Evolutionary conservation across 1,140 invertebrate species (phyloP).

Genomic region (Metaphire vulgaris): DNA sequence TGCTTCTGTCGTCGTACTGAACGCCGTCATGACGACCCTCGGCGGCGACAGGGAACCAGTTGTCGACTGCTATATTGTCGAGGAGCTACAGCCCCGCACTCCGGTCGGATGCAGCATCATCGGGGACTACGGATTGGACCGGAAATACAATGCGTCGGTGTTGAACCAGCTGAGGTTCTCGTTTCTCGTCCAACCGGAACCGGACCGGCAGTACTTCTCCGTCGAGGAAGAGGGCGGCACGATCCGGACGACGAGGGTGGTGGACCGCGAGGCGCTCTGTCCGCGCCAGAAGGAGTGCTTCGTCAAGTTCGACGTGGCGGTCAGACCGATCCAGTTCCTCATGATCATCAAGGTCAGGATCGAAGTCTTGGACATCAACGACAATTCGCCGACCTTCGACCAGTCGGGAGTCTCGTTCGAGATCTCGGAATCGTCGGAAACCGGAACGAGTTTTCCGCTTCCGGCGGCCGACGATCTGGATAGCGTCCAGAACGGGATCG

Average conservation of each 20-base stretch:
- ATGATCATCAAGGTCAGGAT: constrained; percentile 9
- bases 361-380: constrained; percentile 34
- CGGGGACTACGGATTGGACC: not conserved
- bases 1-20: not conserved
- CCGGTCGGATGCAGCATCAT: not conserved
- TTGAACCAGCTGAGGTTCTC: not conserved
- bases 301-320: not conserved
- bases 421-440: constrained; percentile 37
- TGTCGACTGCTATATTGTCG: not conserved
- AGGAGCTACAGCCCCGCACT: not conserved
- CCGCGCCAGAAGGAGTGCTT: not conserved
- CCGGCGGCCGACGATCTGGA: constrained; percentile 40
- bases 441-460: constrained; percentile 34
- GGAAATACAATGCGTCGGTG: not conserved
- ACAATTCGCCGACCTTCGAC: constrained; percentile 42
- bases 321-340: not conserved
- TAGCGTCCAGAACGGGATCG: constrained; percentile 3
- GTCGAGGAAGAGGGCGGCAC: constrained; percentile 2
- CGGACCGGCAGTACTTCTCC: not conserved
- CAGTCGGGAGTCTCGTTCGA: constrained; percentile 30
- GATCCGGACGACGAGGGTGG: not conserved
- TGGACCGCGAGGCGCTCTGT: constrained; percentile 12
- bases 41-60: not conserved
- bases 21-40: not conserved
- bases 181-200: not conserved